Evolutionary conservation across 2,797 vertebrate genomes (phyloP).

Genomic region (Esox lucius): DNA sequence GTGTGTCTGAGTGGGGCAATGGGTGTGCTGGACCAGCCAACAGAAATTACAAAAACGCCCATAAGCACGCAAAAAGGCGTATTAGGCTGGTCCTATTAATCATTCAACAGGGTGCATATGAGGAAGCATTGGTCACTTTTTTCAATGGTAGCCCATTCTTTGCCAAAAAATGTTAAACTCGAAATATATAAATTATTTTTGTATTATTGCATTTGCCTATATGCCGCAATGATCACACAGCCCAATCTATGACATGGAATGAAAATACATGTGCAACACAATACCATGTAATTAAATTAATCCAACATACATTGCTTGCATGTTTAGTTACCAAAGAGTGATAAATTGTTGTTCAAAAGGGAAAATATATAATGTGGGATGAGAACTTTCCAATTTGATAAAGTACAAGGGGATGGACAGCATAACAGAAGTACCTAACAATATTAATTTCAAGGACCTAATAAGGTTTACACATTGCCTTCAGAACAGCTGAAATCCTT

Average conservation of each 20-base stretch:
- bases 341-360: neutral
- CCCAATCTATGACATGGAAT: neutral
- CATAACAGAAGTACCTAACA: too few relatives aligned
- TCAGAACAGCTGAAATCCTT: too few relatives aligned
- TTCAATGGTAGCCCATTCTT: neutral
- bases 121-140: neutral
- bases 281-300: neutral
- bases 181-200: too few relatives aligned
- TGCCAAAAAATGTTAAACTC: too few relatives aligned
- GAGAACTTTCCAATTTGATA: neutral
- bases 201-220: too few relatives aligned
- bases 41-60: neutral
- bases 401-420: neutral
- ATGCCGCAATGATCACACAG: too few relatives aligned
- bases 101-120: neutral
- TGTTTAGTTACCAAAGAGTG: neutral
- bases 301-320: neutral
- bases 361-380: neutral
- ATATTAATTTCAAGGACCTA: too few relatives aligned
- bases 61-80: neutral
- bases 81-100: neutral
- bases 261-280: neutral
- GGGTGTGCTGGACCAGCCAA: neutral
- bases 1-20: neutral
- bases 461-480: too few relatives aligned